Base-by-base conservation (phyloP, 53 echinoderm and acorn worm genomes). In the Mesocentrotus franciscanus region DNA sequence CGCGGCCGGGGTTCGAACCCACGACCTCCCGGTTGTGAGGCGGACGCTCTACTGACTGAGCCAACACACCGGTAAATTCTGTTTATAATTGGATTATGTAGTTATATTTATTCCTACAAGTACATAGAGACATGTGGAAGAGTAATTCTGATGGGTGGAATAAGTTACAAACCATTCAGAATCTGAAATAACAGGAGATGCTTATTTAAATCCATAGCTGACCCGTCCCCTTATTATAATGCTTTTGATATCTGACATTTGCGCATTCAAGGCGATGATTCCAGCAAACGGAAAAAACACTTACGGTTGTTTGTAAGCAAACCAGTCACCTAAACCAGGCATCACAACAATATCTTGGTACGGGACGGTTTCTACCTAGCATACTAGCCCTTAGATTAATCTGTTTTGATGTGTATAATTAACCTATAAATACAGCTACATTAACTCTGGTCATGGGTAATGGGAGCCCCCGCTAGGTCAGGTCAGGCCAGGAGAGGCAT, bases 391-490 rank as follows among this genome's bases (percentile, higher is more conserved):
- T 56, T 20, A 29, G 91, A 66, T 91, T 91, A 91, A 91, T 91
- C 91, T 91, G 64, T 91, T 91, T 62, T 91, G 91, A 91, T 91
- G 91, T 91, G 61, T 62, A 91, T 91, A 60, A 91, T 91, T 91
- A 91, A 91, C 91, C 91, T 33, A 91, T 91, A 91, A 91, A 91
- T 91, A 4, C 35, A 60, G 36, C 35, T 60, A 91, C 64, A 91
- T 91, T 91, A 91, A 32, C 64, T 32, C 13, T 22, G 64, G 60
- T 32, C 89, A 61, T 4, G 15, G 20, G 64, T 62, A 61, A 91
- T 62, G 35, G 91, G 17, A 78, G 78, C 32, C 78, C 91, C 66
- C 2, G 64, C 66, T 32, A 27, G 91, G 61, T 91, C 91, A 61
- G 62, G 89, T 56, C 89, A 78, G 62, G 89, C 26, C 89, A 78